A percentile compares a stretch with the other conserved stretches of the same genome.
phyloP scores from a whole-genome alignment of 2,113 vertebrate species.

The Uria aalge region DNA sequence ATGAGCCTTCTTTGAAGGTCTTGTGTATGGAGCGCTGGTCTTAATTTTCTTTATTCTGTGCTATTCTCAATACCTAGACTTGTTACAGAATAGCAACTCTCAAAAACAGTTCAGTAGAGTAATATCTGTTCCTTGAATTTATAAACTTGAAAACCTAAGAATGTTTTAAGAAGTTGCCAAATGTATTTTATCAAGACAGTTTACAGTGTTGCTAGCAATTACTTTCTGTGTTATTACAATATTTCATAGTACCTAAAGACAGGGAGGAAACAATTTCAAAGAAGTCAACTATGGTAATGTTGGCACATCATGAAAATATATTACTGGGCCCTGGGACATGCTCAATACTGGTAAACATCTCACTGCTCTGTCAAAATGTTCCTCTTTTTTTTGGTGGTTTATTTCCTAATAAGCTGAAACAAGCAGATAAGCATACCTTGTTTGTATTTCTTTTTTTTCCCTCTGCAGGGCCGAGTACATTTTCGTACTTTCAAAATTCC shows the following conservation, averaged over 20 bases:
- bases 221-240: background rate
- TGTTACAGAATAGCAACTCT: background rate
- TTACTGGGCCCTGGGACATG: background rate
- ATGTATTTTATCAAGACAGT: background rate
- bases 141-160: background rate
- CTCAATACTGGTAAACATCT: background rate
- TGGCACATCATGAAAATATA: background rate
- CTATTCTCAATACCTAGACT: background rate
- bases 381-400: background rate
- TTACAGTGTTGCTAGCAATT: background rate
- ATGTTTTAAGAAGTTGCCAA: background rate
- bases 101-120: background rate
- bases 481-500: background rate
- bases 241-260: background rate
- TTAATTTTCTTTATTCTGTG: background rate
- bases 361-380: background rate
- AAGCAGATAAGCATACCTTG: background rate
- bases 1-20: background rate
- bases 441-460: background rate
- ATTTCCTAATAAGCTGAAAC: background rate
- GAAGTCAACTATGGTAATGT: background rate
- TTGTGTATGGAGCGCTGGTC: accelerated
- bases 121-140: background rate
- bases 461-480: background rate
- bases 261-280: background rate